phyloP scores from a whole-genome alignment of 2,113 vertebrate species.

The Planiliza haematocheilus region DNA sequence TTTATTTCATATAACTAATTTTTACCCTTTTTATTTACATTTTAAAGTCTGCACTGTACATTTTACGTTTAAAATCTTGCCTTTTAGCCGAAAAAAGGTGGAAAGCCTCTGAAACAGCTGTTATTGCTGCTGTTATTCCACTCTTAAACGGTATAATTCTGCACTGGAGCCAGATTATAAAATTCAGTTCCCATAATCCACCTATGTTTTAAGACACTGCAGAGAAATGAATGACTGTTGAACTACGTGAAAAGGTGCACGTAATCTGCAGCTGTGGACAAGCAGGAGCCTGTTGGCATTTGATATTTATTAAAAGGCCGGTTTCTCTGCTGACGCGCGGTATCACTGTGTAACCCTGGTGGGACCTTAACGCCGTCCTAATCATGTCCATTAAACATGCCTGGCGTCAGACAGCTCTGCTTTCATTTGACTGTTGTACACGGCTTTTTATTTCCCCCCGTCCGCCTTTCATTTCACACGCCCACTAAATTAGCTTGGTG shows the following conservation, averaged over 20 bases:
- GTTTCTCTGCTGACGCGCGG: not conserved
- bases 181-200: too few species aligned
- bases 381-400: conserved; percentile 54
- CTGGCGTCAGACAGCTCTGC: conserved; percentile 45
- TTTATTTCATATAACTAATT: too few species aligned
- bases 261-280: not conserved
- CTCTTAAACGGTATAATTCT: too few species aligned
- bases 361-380: conserved; percentile 40
- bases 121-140: too few species aligned
- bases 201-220: too few species aligned
- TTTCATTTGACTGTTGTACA: conserved; percentile 57
- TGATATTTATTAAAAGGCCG: conserved; percentile 20
- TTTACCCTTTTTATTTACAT: too few species aligned
- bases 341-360: conserved; percentile 11
- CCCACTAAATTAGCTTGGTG: conserved; percentile 69
- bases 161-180: too few species aligned
- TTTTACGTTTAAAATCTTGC: too few species aligned
- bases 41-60: too few species aligned
- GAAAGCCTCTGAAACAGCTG: too few species aligned
- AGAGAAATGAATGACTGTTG: not conserved
- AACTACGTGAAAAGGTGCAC: not conserved
- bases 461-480: conserved; percentile 63
- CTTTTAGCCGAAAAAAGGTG: too few species aligned
- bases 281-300: not conserved
- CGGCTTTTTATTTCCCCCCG: conserved; percentile 54